phyloP scores from a whole-genome alignment of 2,113 vertebrate species.

The Polypterus senegalus region DNA sequence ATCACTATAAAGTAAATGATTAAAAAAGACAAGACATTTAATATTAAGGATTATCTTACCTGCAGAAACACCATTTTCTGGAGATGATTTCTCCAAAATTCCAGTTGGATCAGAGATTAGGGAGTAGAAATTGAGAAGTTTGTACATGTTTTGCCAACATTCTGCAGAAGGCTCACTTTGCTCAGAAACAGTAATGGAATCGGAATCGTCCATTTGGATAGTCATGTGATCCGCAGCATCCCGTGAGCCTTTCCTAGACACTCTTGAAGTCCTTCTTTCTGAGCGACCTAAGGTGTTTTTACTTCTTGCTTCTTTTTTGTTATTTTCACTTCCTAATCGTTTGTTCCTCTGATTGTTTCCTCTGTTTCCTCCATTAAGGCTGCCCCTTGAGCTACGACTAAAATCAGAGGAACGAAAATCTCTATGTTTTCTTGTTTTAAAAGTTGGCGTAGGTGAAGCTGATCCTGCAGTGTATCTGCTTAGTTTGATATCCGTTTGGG shows the following conservation, averaged over 20 bases:
- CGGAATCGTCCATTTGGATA: conserved; percentile 93
- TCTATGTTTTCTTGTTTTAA: conserved; percentile 80
- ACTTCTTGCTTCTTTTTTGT: conserved; percentile 72
- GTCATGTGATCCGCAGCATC: conserved; percentile 92
- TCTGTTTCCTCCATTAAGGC: conserved; percentile 72
- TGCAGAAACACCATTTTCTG: conserved; percentile 62
- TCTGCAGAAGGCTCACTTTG: conserved; percentile 96
- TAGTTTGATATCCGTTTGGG: conserved; percentile 94
- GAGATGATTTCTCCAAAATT: conserved; percentile 84
- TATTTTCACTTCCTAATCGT: conserved; percentile 50
- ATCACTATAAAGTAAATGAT: too few species aligned
- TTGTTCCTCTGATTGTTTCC: conserved; percentile 75
- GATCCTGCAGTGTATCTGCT: conserved; percentile 94
- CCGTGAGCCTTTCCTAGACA: conserved; percentile 87
- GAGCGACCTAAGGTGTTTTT: conserved; percentile 75
- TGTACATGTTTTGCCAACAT: conserved; percentile 99
- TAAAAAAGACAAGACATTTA: background rate
- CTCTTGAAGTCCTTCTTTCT: conserved; percentile 84
- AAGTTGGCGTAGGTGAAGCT: conserved; percentile 85
- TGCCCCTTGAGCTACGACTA: conserved; percentile 87
- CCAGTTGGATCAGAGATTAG: conserved; percentile 95
- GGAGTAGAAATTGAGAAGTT: conserved; percentile 94
- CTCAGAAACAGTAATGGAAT: conserved; percentile 94
- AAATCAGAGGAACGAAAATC: conserved; percentile 90
- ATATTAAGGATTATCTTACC: conserved; percentile 44